These are phyloP conservation scores for Drosophila fungiperda DNA, from an alignment of 2,888 invertebrate genomes.

Conservation along the genomic window DNA sequence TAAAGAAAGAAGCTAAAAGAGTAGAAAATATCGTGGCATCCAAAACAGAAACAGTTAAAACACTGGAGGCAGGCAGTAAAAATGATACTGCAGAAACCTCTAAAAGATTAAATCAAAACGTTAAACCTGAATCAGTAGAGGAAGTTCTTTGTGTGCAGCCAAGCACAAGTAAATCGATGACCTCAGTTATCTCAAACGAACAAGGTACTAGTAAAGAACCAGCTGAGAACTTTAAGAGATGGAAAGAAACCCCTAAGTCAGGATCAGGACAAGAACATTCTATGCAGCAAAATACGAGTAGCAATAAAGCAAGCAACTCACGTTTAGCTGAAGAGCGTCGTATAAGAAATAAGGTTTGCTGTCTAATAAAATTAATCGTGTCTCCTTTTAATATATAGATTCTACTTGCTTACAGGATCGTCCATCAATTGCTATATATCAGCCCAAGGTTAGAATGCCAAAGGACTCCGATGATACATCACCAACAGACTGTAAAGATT, in stretches of 20 bases:
- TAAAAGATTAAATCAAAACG: background rate
- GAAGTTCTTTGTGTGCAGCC: background rate
- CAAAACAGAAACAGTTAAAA: conserved; percentile 3
- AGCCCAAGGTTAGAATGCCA: conserved; percentile 87
- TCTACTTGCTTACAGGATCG: conserved; percentile 88
- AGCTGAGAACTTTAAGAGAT: background rate
- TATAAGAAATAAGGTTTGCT: conserved; percentile 83
- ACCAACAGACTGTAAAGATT: conserved; percentile 39
- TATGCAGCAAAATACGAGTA: conserved; percentile 1
- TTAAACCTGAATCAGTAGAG: conserved; percentile 1
- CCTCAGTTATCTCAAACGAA: background rate
- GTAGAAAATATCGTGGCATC: conserved; percentile 10
- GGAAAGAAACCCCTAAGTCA: conserved; percentile 16
- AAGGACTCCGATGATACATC: conserved; percentile 69
- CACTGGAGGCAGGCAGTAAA: conserved; percentile 13
- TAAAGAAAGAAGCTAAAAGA: conserved; percentile 60
- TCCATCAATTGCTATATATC: conserved; percentile 95
- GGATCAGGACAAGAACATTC: conserved; percentile 9
- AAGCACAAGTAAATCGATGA: background rate
- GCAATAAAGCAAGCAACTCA: conserved; percentile 27
- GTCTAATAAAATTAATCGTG: background rate
- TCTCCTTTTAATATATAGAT: background rate
- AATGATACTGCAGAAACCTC: conserved; percentile 7
- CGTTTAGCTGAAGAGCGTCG: conserved; percentile 78
- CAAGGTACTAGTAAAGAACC: conserved; percentile 8